Percentiles rank a stretch among this genome's conserved stretches.
Evolutionary conservation across 2,113 vertebrate species (phyloP).

Genomic region (Thunnus thynnus): DNA sequence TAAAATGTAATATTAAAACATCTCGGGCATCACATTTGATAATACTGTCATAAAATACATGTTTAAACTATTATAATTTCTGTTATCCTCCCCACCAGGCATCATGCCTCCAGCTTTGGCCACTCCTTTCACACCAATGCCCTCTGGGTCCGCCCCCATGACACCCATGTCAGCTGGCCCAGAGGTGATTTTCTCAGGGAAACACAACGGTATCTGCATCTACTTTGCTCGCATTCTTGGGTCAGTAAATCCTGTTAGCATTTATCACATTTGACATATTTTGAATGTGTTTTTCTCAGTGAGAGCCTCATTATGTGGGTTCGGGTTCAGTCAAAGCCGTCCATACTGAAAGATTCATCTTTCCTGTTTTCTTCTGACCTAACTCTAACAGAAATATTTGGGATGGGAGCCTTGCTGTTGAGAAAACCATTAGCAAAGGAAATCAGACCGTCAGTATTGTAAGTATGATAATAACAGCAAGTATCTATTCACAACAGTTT

Average conservation of each 20-base stretch:
- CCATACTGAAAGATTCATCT: slow-evolving; percentile 8
- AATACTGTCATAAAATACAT: not conserved
- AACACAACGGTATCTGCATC: slow-evolving; percentile 95
- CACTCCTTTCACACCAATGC: slow-evolving; percentile 82
- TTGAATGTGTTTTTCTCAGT: slow-evolving; percentile 1
- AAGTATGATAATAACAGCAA: slow-evolving; percentile 69
- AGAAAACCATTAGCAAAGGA: slow-evolving; percentile 90
- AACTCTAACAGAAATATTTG: slow-evolving; percentile 92
- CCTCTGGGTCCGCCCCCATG: slow-evolving; percentile 77
- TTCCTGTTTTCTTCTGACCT: slow-evolving; percentile 24
- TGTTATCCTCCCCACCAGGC: slow-evolving; percentile 75
- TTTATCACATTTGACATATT: not conserved
- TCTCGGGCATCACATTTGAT: not conserved
- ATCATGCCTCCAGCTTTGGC: slow-evolving; percentile 82
- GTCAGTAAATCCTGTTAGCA: slow-evolving; percentile 78
- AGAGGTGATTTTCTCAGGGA: slow-evolving; percentile 96
- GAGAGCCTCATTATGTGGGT: not conserved
- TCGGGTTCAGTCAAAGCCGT: not conserved
- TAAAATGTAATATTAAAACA: not conserved
- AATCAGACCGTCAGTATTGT: slow-evolving; percentile 90
- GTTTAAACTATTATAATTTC: not conserved
- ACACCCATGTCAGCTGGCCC: slow-evolving; percentile 88
- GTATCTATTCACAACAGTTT: not conserved
- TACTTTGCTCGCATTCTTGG: slow-evolving; percentile 97
- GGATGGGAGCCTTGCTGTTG: slow-evolving; percentile 96